Conservation (phyloP, 2,888 invertebrate genomes). For the Aphrophora alni region DNA sequence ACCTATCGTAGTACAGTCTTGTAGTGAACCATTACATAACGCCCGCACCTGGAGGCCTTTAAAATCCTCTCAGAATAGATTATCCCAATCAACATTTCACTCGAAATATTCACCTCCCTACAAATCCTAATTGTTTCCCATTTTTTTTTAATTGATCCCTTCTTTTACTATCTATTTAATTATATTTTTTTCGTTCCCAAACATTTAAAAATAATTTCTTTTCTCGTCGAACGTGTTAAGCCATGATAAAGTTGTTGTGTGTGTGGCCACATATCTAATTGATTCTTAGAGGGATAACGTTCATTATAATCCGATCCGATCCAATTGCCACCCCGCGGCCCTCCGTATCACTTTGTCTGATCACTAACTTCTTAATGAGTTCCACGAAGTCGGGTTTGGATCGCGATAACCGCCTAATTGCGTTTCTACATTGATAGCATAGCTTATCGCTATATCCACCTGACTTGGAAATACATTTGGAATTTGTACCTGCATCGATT, state of each 20-base stretch:
- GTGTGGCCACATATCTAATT: conserved; percentile 43
- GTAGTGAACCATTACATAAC: too few relatives aligned
- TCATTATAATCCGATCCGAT: conserved; percentile 47
- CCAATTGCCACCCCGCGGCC: conserved; percentile 42
- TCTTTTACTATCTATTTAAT: too few relatives aligned
- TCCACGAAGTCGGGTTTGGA: conserved; percentile 44
- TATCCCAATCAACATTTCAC: too few relatives aligned
- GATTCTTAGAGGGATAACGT: conserved; percentile 43
- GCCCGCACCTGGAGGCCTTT: too few relatives aligned
- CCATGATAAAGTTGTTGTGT: conserved; percentile 22
- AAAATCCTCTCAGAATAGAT: too few relatives aligned
- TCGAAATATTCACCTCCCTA: too few relatives aligned
- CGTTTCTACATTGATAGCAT: conserved; percentile 42
- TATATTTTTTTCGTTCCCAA: too few relatives aligned
- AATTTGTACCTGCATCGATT: conserved; percentile 4
- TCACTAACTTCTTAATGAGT: conserved; percentile 51
- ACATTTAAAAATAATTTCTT: conserved; percentile 3
- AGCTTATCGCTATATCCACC: conserved; percentile 27
- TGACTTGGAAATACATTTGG: neutral
- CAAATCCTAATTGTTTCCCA: too few relatives aligned
- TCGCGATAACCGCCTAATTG: conserved; percentile 47
- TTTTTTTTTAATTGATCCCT: too few relatives aligned
- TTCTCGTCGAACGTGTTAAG: neutral
- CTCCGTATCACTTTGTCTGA: conserved; percentile 43
- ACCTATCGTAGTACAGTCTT: too few relatives aligned